Conservation (phyloP, 2,113 vertebrate genomes). For the Sisor rabdophorus region DNA sequence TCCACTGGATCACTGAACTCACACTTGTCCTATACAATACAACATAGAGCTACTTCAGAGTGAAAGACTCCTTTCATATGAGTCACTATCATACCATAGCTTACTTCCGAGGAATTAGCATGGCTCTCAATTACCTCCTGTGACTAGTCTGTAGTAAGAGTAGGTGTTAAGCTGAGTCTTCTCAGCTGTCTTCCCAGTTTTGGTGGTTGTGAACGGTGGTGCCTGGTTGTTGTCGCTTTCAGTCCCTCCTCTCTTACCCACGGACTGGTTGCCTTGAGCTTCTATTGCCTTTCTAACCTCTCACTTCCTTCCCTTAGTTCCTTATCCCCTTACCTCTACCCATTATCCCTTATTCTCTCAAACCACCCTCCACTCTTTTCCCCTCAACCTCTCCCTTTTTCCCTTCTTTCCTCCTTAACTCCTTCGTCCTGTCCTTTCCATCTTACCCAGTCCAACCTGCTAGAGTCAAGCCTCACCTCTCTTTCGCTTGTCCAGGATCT, state of each 20-base stretch:
- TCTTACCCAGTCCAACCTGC: conserved; percentile 57
- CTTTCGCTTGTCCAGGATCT: conserved; percentile 72
- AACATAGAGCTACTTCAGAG: conserved; percentile 8
- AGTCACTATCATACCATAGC: background rate
- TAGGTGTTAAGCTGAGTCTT: conserved; percentile 38
- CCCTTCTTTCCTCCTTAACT: conserved; percentile 58
- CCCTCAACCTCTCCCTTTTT: conserved; percentile 42
- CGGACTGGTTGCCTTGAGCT: conserved; percentile 86
- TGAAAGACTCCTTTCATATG: background rate
- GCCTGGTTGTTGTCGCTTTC: conserved; percentile 91
- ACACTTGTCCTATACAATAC: conserved; percentile 28
- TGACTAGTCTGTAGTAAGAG: conserved; percentile 11
- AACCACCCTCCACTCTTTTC: background rate
- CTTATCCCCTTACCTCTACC: conserved; percentile 45
- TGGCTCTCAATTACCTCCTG: conserved; percentile 17
- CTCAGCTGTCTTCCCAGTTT: conserved; percentile 56
- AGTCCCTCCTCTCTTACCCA: conserved; percentile 55
- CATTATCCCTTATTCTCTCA: conserved; percentile 26
- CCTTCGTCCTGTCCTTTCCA: conserved; percentile 46
- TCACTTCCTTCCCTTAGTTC: conserved; percentile 30
- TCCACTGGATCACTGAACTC: conserved; percentile 70
- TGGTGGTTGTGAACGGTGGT: conserved; percentile 73
- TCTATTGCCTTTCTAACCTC: conserved; percentile 66
- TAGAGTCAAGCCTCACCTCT: conserved; percentile 64
- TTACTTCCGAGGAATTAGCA: background rate